Evolutionary conservation across 2,113 vertebrate genomes (phyloP), one percentile per base, ranked within the genome.

Genomic region (Tragelaphus buxtoni): DNA sequence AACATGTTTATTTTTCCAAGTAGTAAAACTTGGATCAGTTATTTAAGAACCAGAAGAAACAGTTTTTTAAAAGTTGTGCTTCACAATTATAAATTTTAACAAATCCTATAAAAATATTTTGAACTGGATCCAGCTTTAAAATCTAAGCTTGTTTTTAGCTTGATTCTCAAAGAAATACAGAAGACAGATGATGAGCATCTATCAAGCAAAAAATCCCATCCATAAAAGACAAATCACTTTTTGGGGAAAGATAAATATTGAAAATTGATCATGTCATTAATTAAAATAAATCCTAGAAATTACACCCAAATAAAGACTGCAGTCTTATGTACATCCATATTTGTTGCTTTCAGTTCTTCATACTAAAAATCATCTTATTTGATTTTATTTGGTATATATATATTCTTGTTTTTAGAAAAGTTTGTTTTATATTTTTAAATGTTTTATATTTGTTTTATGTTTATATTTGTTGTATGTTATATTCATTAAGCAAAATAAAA

Each of bases 211-310:
- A 90, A 47, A 58, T 53, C 14, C 24, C n/a, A 83, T 30, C 89
- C 61, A 26, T 69, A 20, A 69, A 22, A 89, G 45, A 47, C 5
- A 93, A 96, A 96, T 91, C 49, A 53, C 51, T 86, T 95, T 95
- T 30, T 88, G 17, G 49, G 55, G 79, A 81, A 91, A 91, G 84
- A 74, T 45, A 94, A 69, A 55, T n/a, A 65, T 9, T 35, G 45
- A 95, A 94, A 95, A 94, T 35, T 65, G 82, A 91, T 79, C 69
- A 26, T 7, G 49, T 47, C 47, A 30, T 32, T 30, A 95, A 61
- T 39, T 60, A 49, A 81, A 96, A 76, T 93, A 91, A 77, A 84
- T 20, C 58, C 76, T n/a, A 13, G 24, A 94, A 94, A 74, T 39
- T 28, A 63, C 7, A 81, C 30, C 61, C n/a, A 86, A 79, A 82